phyloP scores from a whole-genome alignment of 2,113 vertebrate genomes.

The Prunella fulvescens region DNA sequence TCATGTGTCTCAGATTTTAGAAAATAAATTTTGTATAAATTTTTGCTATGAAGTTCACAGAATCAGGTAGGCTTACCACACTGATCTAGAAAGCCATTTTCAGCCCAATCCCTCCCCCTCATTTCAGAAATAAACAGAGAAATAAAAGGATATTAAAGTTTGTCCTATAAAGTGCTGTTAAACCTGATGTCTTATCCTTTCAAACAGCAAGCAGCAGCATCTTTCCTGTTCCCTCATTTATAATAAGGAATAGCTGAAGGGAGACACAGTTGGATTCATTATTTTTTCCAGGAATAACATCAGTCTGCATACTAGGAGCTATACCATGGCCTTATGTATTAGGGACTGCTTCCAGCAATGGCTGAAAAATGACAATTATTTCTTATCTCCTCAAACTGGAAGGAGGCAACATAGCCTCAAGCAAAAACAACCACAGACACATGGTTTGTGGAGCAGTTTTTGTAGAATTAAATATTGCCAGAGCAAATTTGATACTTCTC shows the following conservation, averaged over 20 bases:
- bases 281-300: neutral
- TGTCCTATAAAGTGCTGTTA: neutral
- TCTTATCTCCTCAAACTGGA: neutral
- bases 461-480: neutral
- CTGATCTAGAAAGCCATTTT: neutral
- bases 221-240: neutral
- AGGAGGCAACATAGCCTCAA: neutral
- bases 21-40: neutral
- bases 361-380: conserved; percentile 4
- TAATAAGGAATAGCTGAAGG: neutral
- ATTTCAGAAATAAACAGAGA: neutral
- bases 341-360: neutral
- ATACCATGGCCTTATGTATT: neutral
- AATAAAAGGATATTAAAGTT: neutral
- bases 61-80: neutral
- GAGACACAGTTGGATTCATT: neutral
- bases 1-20: neutral
- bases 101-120: neutral
- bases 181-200: neutral
- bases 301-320: neutral
- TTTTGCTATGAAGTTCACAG: neutral
- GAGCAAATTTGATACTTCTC: neutral
- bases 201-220: neutral
- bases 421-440: neutral
- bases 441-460: neutral